A percentile compares a stretch with the other conserved stretches of the same genome.
Evolutionary conservation across 2,888 invertebrate genomes (phyloP).

Genomic region (Zeuzera pyrina): DNA sequence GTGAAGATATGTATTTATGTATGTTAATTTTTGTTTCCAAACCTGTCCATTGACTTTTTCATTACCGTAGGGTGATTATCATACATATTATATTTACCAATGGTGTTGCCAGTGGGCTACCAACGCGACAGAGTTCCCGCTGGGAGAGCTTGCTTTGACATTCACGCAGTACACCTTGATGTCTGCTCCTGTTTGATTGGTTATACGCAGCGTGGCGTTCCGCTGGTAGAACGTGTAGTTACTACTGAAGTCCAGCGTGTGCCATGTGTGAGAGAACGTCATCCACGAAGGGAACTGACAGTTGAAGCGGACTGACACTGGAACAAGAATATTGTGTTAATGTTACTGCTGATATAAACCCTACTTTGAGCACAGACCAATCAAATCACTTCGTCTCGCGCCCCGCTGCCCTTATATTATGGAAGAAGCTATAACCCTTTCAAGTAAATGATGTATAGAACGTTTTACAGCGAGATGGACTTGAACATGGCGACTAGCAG

Average conservation of each 20-base stretch:
- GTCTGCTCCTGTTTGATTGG: conserved; percentile 75
- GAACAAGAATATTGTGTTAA: conserved; percentile 23
- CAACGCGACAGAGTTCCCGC: conserved; percentile 63
- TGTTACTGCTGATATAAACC: no score
- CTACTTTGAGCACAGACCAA: no score
- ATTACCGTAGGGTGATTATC: no score
- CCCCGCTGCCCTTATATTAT: no score
- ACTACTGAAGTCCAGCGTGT: conserved; percentile 88
- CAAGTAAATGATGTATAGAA: no score
- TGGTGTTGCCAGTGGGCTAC: conserved; percentile 73
- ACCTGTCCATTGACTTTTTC: no score
- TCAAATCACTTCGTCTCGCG: no score
- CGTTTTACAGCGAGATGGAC: no score
- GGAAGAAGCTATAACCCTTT: no score
- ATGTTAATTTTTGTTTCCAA: no score
- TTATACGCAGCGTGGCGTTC: conserved; percentile 82
- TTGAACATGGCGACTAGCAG: no score
- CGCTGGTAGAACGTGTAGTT: conserved; percentile 90
- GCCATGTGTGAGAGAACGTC: conserved; percentile 89
- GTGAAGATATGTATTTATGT: no score
- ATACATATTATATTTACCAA: conserved; percentile 42
- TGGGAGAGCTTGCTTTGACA: conserved; percentile 69
- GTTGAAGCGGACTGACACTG: conserved; percentile 80
- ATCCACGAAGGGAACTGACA: conserved; percentile 93
- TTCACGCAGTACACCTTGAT: conserved; percentile 79